Evolutionary conservation across 1,140 invertebrate genomes (phyloP).

Genomic region (Drosophila lacertosa): DNA sequence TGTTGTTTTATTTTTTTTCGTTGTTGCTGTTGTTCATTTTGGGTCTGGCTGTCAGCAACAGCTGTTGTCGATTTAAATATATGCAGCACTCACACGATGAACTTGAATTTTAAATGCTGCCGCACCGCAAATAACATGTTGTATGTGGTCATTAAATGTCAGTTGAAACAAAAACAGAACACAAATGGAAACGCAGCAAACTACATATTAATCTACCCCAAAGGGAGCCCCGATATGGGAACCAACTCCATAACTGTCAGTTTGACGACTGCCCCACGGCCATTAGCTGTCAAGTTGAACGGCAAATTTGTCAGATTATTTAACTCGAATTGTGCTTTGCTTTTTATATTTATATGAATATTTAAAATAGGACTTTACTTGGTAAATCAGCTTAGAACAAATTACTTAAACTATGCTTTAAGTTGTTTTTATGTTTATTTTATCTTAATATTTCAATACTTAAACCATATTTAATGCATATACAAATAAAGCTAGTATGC

Average conservation of each 20-base stretch:
- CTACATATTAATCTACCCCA: slow-evolving; percentile 63
- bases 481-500: too few species aligned
- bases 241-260: slow-evolving; percentile 60
- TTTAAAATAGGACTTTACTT: too few species aligned
- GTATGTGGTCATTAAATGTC: slow-evolving; percentile 77
- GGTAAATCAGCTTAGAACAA: too few species aligned
- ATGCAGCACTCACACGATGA: slow-evolving; percentile 46
- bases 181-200: too few species aligned
- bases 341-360: background rate
- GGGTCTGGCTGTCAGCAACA: slow-evolving; percentile 58
- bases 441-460: background rate
- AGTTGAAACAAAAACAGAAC: slow-evolving; percentile 68
- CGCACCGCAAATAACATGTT: slow-evolving; percentile 66
- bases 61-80: slow-evolving; percentile 57
- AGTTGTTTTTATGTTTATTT: too few species aligned
- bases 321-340: background rate
- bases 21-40: background rate
- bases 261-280: slow-evolving; percentile 27
- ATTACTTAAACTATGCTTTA: too few species aligned
- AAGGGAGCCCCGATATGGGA: slow-evolving; percentile 27
- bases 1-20: background rate
- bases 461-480: too few species aligned
- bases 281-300: slow-evolving; percentile 11
- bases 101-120: slow-evolving; percentile 76
- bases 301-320: slow-evolving; percentile 2